Base-by-base conservation (phyloP, 2,113 vertebrate genomes). In the Pollimyrus isidori region DNA sequence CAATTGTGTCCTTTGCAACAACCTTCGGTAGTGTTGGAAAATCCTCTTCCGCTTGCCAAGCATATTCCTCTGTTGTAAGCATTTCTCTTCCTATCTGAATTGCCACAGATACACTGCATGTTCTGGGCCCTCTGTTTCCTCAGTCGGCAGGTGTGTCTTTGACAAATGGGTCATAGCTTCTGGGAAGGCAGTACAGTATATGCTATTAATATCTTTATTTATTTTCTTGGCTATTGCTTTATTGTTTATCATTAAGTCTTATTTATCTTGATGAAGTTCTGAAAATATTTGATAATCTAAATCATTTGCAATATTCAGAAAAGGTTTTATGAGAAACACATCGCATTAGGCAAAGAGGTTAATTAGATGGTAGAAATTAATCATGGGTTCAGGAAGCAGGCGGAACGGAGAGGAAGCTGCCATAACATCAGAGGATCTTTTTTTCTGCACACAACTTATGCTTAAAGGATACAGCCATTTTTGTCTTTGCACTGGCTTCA, bases 81-180 rank as follows among this genome's bases (percentile, higher is more conserved):
- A 87, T 52, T 42, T 85, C 23, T 82, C 30, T 80, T 13, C 90
- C 52, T 2, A n/a, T 26, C 90, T 91, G 99, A 90, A 99, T 99
- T 0, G 98, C 98, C 0, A 99, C 98, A 0, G 98, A 99, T 95
- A 94, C 98, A 89, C 96, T 99, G 90, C 98, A 99, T 90, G 99
- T 99, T 93, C 98, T 97, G 95, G 99, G 99, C 92, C 98, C 98
- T 0, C 98, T 98, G 0, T 99, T 99, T 94, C 99, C 98, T 99
- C 94, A 99, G 99, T 93, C 98, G 99, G 94, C 95, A 99, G 97
- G 98, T 99, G 93, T 97, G 97, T 93, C 53, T 86, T 30, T 73
- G 30, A 88, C 52, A 21, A 53, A 87, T 62, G 7, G 49, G 39
- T 80, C 58, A n/a, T n/a, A 58, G n/a, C 53, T 9, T 9, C n/a